A percentile compares a stretch with the other conserved stretches of the same genome.
Evolutionary conservation across 2,888 invertebrate genomes (phyloP).

Genomic region (Stenichneumon culpator): DNA sequence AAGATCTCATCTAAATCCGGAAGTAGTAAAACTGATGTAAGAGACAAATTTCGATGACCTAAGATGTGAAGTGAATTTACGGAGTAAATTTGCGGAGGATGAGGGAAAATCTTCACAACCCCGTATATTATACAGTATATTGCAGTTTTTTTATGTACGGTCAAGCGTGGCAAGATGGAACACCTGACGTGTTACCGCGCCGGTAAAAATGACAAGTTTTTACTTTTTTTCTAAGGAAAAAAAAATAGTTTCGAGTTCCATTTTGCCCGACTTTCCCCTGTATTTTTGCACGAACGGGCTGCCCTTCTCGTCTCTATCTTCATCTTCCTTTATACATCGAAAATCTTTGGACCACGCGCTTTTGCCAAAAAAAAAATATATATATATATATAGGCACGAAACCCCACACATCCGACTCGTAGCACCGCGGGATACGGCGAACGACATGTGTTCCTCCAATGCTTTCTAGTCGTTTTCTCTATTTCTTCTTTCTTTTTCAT

Average conservation of each 20-base stretch:
- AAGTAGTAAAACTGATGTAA: background rate
- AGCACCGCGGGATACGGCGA: constrained; percentile 83
- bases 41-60: background rate
- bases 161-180: background rate
- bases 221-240: background rate
- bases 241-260: constrained; percentile 80
- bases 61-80: constrained; percentile 71
- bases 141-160: background rate
- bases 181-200: background rate
- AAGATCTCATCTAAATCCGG: background rate
- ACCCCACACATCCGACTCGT: constrained; percentile 83
- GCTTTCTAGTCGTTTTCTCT: constrained; percentile 68
- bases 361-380: constrained; percentile 73
- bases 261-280: constrained; percentile 82
- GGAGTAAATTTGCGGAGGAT: constrained; percentile 71
- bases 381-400: constrained; percentile 73
- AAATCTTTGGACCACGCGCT: constrained; percentile 16
- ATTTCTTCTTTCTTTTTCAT: constrained; percentile 58
- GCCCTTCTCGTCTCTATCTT: constrained; percentile 39
- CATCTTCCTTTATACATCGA: constrained; percentile 47
- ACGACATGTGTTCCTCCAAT: constrained; percentile 83
- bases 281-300: constrained; percentile 20
- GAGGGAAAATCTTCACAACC: constrained; percentile 7
- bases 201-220: background rate
- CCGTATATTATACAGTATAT: background rate